Base-by-base conservation (phyloP, 2,113 vertebrate genomes). In the Paratilapia polleni region DNA sequence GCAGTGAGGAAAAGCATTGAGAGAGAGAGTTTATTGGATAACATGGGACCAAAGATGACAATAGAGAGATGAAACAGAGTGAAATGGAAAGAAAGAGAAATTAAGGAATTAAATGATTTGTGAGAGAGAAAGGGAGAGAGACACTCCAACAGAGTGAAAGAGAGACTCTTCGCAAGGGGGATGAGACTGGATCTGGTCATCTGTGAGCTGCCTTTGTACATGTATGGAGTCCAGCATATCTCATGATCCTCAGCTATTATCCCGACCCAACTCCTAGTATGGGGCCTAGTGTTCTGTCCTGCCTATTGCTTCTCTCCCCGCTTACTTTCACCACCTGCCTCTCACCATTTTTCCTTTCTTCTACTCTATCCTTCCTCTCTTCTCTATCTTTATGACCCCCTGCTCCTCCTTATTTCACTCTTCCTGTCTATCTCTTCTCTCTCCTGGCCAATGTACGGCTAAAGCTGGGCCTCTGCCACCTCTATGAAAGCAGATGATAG, bases 401-500 rank as follows among this genome's bases (percentile, higher is more conserved):
- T 14, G 15, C 43, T 81, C 64, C 75, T 86, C 28, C 26, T 82
- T 80, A 58, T 49, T 68, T 83, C 77, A 83, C 34, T 86, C 62
- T 61, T 34, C 75, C 63, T 59, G 20, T 36, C 36, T 62, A 47
- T 73, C 36, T 88, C 54, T 58, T 84, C 76, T 64, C n/a, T 36
- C 54, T 76, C 15, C 34, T 15, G 41, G 86, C 90, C 85, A 87
- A 84, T 54, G 52, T 87, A 63, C 92, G 93, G 84, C 81, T 20
- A 85, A 86, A 70, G 31, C 81, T 88, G 86, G 66, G 74, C 63
- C 85, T 88, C 41, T 83, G 89, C 87, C 90, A 93, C 90, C 84
- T 88, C 60, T 80, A 77, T 87, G 88, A 91, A 92, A 93, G 91
- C 90, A 92, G 88, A 91, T 75, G 84, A 93, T 80, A 84, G 56